Base-by-base conservation (phyloP, 2,797 vertebrate species). In the Nothura maculosa region DNA sequence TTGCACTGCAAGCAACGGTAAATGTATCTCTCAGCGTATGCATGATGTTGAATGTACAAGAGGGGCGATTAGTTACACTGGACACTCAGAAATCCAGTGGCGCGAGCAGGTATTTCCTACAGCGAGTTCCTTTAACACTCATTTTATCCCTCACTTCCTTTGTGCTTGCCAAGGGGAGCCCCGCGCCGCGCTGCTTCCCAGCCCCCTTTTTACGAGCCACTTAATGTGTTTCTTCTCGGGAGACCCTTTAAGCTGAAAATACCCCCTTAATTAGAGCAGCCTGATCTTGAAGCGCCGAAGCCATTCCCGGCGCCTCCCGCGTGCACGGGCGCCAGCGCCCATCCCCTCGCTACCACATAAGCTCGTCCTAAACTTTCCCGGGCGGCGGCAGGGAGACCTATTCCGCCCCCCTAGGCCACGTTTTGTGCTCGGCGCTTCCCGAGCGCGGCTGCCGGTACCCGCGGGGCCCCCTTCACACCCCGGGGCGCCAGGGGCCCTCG, bases 201-300 rank as follows among this genome's bases (percentile, higher is more conserved):
- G n/a, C 36, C 19, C 61, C 76, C 75, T 86, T 81, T 78, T 81
- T 78, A 87, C 8, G 74, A 74, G 42, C 48, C 40, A 68, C 36
- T 85, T 92, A 93, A 96, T 60, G 73, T 13, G 75, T 30, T 90
- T 77, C 73, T 89, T 93, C 92, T 96, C 89, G 63, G 60, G 88
- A 84, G 92, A 92, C 88, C 76, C 76, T 76, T 70, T 83, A 80
- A 93, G 77, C 89, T 94, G 91, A 83, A 95, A 93, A 90, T 78
- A 84, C 57, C 91, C 87, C 62, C 67, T 70, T 92, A 81, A 94
- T 92, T 88, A 89, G 89, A 81, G 43, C 47, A 85, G 88, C 42
- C 58, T 69, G 10, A 85, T 77, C 92, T 88, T 40, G 60, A 90
- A 79, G 62, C 70, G 38, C 30, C 60, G 36, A 70, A 78, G 57